Base-by-base conservation (phyloP, 2,888 invertebrate species). In the Apomyelois bistriatella region DNA sequence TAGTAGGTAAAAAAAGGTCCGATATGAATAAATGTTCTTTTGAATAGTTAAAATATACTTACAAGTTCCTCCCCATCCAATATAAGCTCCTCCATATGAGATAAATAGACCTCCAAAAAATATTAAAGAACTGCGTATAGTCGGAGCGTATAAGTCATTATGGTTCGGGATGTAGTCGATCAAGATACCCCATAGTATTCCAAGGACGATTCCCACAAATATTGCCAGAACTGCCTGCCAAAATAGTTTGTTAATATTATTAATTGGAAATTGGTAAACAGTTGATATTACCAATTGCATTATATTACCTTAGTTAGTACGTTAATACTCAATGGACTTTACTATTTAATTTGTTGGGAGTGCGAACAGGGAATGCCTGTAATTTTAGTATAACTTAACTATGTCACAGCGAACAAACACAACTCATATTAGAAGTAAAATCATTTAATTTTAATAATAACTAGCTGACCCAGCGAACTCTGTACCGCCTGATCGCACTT, bases 1-100 rank as follows among this genome's bases (percentile, higher is more conserved):
- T n/a, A n/a, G n/a, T n/a, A n/a, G n/a, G n/a, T n/a, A n/a, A n/a
- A n/a, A n/a, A n/a, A n/a, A n/a, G n/a, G n/a, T n/a, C n/a, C n/a
- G n/a, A n/a, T n/a, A n/a, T n/a, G n/a, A n/a, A n/a, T n/a, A n/a
- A n/a, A n/a, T n/a, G n/a, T n/a, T n/a, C n/a, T n/a, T n/a, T n/a
- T n/a, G n/a, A n/a, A n/a, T n/a, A n/a, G n/a, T n/a, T 32, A 22
- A 22, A 22, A 3, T 55, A 37, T 68, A 81, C 85, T 76, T 69
- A 89, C 89, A 83, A 52, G 79, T 79, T 52, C 89, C 89, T 40
- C 89, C 89, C 88, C 89, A 89, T 48, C 88, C 87, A 35, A 79
- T 57, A 55, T 79, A 79, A 57, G 77, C 84, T 16, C 77, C 61
- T 51, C 74, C 74, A 58, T 89, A 89, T 48, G 74, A 78, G 52